Base-by-base conservation (phyloP, 2,888 invertebrate species). In the Scaptodrosophila latifasciaeformis region DNA sequence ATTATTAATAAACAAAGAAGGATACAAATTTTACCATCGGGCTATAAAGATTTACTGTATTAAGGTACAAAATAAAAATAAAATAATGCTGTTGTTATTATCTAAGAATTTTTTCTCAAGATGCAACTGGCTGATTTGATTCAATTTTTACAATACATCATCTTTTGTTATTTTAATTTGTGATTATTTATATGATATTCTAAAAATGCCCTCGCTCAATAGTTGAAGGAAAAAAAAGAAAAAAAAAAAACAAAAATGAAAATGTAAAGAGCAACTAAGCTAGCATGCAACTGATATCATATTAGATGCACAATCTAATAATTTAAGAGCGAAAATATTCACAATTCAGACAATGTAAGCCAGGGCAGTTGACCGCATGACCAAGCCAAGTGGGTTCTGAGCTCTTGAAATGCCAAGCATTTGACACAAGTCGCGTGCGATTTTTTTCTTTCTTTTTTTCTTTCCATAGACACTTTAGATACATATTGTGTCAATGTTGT, bases 391-490 rank as follows among this genome's bases (percentile, higher is more conserved):
- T 2, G 18, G 9, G 24, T 24, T 24, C 24, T 7, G 7, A 24
- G 24, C 7, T 24, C 24, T 13, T 15, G 37, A 37, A 21, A 34
- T 34, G 57, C n/a, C 50, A 54, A 46, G 50, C 27, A 57, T 45
- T 61, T 68, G 67, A 62, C 65, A 68, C 35, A 37, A 57, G 61
- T 49, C 66, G 64, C 68, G 66, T 66, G 66, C 60, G 60, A 60
- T 65, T 24, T 24, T 24, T 10, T 10, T 31, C 31, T 24, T n/a
- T n/a, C n/a, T n/a, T n/a, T n/a, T 6, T 17, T 19, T 40, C 19
- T 40, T 40, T 40, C 19, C 10, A 15, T 13, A 43, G 35, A 43
- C 18, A 31, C 5, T n/a, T n/a, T n/a, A n/a, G n/a, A n/a, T n/a
- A n/a, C n/a, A n/a, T n/a, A n/a, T 37, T 12, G 9, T 12, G 34